Percentiles rank a stretch among this genome's conserved stretches.
These are phyloP conservation scores for Epinephelus awoara DNA, from an alignment of 2,797 vertebrate species.

Conservation along the genomic window DNA sequence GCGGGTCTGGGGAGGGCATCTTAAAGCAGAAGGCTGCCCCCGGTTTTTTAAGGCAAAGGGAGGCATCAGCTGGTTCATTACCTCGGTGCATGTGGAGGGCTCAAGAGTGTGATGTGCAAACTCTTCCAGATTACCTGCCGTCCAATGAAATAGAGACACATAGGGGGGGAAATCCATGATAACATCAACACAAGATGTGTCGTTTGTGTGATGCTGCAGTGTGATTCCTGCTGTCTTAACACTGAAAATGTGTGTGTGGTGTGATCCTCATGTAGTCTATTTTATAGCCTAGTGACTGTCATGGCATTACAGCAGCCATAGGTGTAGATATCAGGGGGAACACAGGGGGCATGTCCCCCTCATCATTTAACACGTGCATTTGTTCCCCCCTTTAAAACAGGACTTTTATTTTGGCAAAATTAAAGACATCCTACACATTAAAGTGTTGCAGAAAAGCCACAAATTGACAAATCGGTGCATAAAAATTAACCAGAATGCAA, in stretches of 20 bases:
- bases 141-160: constrained; percentile 72
- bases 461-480: too few relatives aligned
- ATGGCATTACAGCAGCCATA: not conserved
- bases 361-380: too few relatives aligned
- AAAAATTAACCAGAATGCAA: too few relatives aligned
- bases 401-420: too few relatives aligned
- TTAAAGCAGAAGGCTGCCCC: constrained; percentile 84
- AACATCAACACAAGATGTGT: not conserved
- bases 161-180: constrained; percentile 21
- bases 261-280: not conserved
- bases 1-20: constrained; percentile 82
- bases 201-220: not conserved
- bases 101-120: constrained; percentile 41
- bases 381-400: too few relatives aligned
- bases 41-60: constrained; percentile 17
- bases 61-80: constrained; percentile 63
- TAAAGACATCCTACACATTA: too few relatives aligned
- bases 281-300: not conserved
- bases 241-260: not conserved
- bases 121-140: constrained; percentile 43
- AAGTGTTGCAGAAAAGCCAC: too few relatives aligned
- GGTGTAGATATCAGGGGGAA: too few relatives aligned
- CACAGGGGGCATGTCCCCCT: too few relatives aligned
- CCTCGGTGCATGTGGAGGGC: constrained; percentile 33
- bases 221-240: not conserved